These are phyloP conservation scores for Petrocephalus zakoni DNA, from an alignment of 2,113 vertebrate species.

Conservation along the genomic window DNA sequence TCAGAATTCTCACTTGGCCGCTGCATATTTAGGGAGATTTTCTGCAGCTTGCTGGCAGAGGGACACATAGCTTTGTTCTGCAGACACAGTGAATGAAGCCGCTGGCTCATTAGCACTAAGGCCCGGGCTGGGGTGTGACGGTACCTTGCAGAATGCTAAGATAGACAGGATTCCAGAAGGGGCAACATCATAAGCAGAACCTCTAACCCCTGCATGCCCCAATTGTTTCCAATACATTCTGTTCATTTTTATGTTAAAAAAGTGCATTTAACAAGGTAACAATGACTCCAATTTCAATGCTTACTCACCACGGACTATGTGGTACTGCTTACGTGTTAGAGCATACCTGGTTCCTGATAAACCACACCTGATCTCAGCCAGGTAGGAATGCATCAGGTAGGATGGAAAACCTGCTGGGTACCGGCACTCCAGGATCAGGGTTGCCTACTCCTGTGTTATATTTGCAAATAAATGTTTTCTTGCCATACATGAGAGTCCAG, in stretches of 20 bases:
- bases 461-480: neutral
- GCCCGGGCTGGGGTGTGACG: conserved; percentile 19
- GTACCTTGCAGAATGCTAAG: conserved; percentile 40
- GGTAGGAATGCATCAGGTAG: neutral
- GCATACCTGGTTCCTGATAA: neutral
- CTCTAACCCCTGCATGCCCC: neutral
- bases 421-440: neutral
- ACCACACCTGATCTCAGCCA: neutral
- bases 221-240: neutral
- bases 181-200: conserved; percentile 8
- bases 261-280: neutral
- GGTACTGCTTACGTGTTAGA: neutral
- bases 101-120: neutral
- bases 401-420: neutral
- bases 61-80: conserved; percentile 24
- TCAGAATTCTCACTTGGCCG: conserved; percentile 35
- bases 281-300: neutral
- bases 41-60: conserved; percentile 17
- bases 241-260: neutral
- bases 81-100: conserved; percentile 15
- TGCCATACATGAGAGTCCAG: neutral
- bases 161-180: conserved; percentile 42
- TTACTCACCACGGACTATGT: neutral
- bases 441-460: neutral
- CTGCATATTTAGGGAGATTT: conserved; percentile 27